phyloP scores from a whole-genome alignment of 2,888 invertebrate genomes.

The Nudaria mundana region DNA sequence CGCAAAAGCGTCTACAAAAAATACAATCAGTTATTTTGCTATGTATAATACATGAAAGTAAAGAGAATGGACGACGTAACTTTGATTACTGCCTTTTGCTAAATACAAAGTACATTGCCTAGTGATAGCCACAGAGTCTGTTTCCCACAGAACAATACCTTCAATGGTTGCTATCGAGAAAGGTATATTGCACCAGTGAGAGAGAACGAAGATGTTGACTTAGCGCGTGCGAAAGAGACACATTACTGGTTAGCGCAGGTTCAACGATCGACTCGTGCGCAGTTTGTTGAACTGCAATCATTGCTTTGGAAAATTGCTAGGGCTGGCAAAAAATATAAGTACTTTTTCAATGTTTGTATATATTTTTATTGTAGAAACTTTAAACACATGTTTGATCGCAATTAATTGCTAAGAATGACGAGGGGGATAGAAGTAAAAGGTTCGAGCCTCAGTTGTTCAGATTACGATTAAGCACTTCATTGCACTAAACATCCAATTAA shows the following conservation, averaged over 20 bases:
- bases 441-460: too few relatives aligned
- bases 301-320: slow-evolving; percentile 74
- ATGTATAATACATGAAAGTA: slow-evolving; percentile 47
- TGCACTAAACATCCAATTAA: too few relatives aligned
- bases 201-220: slow-evolving; percentile 38
- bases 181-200: slow-evolving; percentile 53
- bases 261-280: slow-evolving; percentile 77
- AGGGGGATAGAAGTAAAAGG: too few relatives aligned
- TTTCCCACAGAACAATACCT: slow-evolving; percentile 51
- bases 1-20: slow-evolving; percentile 28
- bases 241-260: slow-evolving; percentile 66
- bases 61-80: slow-evolving; percentile 40
- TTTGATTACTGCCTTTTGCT: slow-evolving; percentile 31
- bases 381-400: too few relatives aligned
- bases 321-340: slow-evolving; percentile 43
- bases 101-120: slow-evolving; percentile 40
- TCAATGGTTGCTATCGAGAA: slow-evolving; percentile 55
- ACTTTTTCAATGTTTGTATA: too few relatives aligned
- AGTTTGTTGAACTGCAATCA: slow-evolving; percentile 80
- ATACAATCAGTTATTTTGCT: slow-evolving; percentile 37
- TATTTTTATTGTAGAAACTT: neutral
- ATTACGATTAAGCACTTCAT: too few relatives aligned
- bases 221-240: slow-evolving; percentile 51
- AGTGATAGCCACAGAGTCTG: slow-evolving; percentile 23
- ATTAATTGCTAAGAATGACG: too few relatives aligned